Base-by-base conservation (phyloP, 2,888 invertebrate genomes). In the Abscondita cerata region DNA sequence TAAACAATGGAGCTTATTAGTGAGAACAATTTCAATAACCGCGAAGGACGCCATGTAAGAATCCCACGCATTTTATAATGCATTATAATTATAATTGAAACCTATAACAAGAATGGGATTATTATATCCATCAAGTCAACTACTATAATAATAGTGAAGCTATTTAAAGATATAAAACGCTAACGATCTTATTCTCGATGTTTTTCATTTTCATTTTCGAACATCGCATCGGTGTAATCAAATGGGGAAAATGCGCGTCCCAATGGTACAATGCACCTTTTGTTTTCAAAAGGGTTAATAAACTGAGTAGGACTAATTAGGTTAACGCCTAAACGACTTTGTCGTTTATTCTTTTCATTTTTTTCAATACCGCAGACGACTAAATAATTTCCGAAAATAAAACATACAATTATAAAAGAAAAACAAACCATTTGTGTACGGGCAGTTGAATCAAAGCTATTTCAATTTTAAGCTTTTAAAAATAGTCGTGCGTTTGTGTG, bases 401-500 rank as follows among this genome's bases (percentile, higher is more conserved):
- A 25, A 34, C 25, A 41, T 16, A 51, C 40, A 48, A 57, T n/a
- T 44, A 56, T 15, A 41, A 51, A 55, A 46, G 18, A n/a, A 44
- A 20, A 31, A 38, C 13, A 9, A 9, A 47, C 18, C 38, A 38
- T 38, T 18, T 41, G 40, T 48, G 36, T 40, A 51, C 56, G 31
- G 47, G 40, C 59, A 52, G 52, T 34, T 52, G 59, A 59, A 52
- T 38, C 25, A 47, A 59, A 52, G 59, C 25, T 52, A 52, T 53
- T 59, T 59, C 52, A 59, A 59, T 59, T 59, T 59, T 52, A 59
- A 59, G 44, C 34, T 34, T 52, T 48, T 59, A 59, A 59, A 59
- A 59, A 59, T 59, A 59, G 52, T 31, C 48, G 13, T 18, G 34
- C 6, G 25, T 25, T 2, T 25, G 25, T 38, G 13, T 18, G 34